Percentiles rank a stretch among this genome's conserved stretches.
Conservation (phyloP, 2,888 invertebrate species). For the Pachycephus smyrnensis region DNA sequence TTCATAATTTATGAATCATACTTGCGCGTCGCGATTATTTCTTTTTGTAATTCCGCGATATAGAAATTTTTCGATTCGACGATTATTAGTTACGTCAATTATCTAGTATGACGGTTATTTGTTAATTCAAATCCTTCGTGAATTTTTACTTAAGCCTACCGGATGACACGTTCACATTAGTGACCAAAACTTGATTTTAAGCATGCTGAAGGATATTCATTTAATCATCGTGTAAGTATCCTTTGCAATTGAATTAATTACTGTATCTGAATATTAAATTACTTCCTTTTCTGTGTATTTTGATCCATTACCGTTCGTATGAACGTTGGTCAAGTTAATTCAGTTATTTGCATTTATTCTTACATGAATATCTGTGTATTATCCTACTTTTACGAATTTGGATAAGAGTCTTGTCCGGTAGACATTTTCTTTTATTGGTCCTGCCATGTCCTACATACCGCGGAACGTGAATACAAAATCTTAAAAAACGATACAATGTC, state of each 20-base stretch:
- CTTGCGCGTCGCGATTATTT: background rate
- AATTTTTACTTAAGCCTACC: background rate
- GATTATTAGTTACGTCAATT: background rate
- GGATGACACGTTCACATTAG: background rate
- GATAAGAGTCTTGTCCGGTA: background rate
- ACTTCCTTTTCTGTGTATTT: background rate
- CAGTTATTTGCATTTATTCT: background rate
- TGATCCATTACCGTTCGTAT: background rate
- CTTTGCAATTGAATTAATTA: background rate
- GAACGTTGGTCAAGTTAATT: background rate
- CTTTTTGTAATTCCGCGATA: background rate
- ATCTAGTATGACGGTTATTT: background rate
- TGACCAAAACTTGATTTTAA: background rate
- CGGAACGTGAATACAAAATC: background rate
- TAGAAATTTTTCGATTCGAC: background rate
- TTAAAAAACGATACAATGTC: background rate
- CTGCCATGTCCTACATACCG: background rate
- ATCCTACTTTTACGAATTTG: background rate
- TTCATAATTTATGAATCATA: background rate
- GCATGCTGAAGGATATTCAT: background rate
- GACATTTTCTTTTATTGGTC: background rate
- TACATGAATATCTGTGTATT: background rate
- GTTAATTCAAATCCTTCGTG: background rate
- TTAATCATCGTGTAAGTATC: background rate
- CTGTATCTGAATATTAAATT: background rate